Base-by-base conservation (phyloP, 2,888 invertebrate genomes). In the Erannis defoliaria region DNA sequence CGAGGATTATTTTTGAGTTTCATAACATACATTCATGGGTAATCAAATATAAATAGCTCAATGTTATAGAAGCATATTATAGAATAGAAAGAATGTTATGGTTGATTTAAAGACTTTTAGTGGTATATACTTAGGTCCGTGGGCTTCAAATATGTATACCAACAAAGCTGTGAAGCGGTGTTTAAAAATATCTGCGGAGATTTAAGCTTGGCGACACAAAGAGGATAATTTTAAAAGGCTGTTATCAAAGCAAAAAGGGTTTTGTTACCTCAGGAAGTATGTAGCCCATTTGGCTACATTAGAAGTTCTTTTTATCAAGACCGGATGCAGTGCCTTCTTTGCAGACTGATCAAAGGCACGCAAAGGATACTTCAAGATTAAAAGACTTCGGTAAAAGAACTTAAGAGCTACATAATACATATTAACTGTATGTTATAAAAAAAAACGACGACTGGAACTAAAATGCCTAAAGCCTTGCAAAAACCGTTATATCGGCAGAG, bases 1-100 rank as follows among this genome's bases (percentile, higher is more conserved):
- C 49, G 31, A n/a, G 33, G 40, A 46, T 16, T 50, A 33, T 53
- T 59, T 53, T 59, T n/a, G 14, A 45, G 14, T 16, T 45, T 26
- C 16, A 14, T 45, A 40, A 19, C 12, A 16, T 6, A 19, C 8
- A 38, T 38, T 19, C 19, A 38, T 38, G 16, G 14, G 16, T 6
- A 8, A 37, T 37, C 16, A n/a, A 5, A 16, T 16, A 14, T n/a
- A 29, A 29, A 10, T 35, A 14, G 1, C n/a, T 12, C 12, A 14
- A 14, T 35, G 5, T 6, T 14, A 14, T 1, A 35, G 6, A 14
- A 1, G 5, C 5, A 14, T 35, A 5, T n/a, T n/a, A n/a, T n/a
- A n/a, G n/a, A n/a, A n/a, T n/a, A n/a, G n/a, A n/a, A n/a, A n/a
- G n/a, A n/a, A n/a, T n/a, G n/a, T n/a, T n/a, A n/a, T n/a, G n/a